Conservation (phyloP, 2,888 invertebrate species). For the Calameuta filiformis region DNA sequence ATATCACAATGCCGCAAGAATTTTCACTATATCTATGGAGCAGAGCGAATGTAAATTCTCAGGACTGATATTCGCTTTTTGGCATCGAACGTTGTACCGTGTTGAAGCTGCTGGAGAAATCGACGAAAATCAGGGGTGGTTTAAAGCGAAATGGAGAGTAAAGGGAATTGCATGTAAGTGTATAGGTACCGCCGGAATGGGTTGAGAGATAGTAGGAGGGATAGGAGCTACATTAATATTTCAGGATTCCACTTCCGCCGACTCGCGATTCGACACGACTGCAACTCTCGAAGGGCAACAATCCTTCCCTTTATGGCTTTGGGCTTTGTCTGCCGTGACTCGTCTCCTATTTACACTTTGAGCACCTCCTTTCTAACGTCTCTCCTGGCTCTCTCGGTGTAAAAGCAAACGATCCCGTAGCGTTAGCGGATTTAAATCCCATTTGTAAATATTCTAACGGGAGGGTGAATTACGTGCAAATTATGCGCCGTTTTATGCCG, state of each 20-base stretch:
- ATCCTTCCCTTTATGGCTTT: constrained; percentile 32
- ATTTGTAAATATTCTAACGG: constrained; percentile 39
- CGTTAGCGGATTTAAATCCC: constrained; percentile 36
- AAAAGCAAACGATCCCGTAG: constrained; percentile 28
- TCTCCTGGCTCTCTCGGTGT: constrained; percentile 18
- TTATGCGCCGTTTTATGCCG: constrained; percentile 18
- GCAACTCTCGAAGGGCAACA: constrained; percentile 22
- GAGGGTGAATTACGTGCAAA: constrained; percentile 25
- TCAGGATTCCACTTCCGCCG: constrained; percentile 44
- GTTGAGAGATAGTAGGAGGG: constrained; percentile 23
- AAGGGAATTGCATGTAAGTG: not conserved
- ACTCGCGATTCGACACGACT: constrained; percentile 37
- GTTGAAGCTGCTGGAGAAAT: not conserved
- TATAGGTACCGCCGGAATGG: not conserved
- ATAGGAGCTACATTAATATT: constrained; percentile 45
- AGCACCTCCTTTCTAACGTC: constrained; percentile 24
- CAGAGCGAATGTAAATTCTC: not conserved
- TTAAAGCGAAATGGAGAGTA: constrained; percentile 1
- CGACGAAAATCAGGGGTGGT: not conserved
- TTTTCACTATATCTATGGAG: not conserved
- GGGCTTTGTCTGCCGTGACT: constrained; percentile 25
- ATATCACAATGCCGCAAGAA: no score
- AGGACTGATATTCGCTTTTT: not conserved
- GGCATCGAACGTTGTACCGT: not conserved
- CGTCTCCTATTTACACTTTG: constrained; percentile 43